Base-by-base conservation (phyloP, 53 echinoderm and acorn worm genomes). In the Arbacia lixula region DNA sequence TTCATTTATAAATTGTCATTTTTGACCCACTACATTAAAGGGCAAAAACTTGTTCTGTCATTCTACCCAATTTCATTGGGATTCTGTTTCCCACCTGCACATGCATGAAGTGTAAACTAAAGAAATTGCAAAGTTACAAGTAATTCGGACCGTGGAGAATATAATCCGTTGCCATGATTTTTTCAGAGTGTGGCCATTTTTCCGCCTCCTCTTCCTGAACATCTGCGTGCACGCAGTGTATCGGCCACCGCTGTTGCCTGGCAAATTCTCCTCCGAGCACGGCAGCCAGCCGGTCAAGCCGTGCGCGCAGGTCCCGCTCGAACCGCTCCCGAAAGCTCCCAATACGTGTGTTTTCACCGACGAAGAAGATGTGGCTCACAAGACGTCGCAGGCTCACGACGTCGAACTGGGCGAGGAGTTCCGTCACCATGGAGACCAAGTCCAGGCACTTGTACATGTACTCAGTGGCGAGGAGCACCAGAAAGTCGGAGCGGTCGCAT, bases 391-490 rank as follows among this genome's bases (percentile, higher is more conserved):
- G 39, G 14, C 21, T 60, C 36, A 30, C 12, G 6, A 37, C 22
- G 40, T 78, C 79, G 16, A 78, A 43, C 60, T 60, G 60, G 37
- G 22, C 28, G 60, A 78, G 58, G 60, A 78, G 37, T 30, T 78
- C 79, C 3, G 41, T 58, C 37, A 78, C 79, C 79, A 78, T 58
- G 61, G 79, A 36, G 39, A 78, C 79, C 39, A 78, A 60, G 60
- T 78, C 79, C 24, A 78, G 79, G 79, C 79, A 78, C 79, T 26
- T 78, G 79, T 78, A 78, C 79, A 78, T 78, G 79, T 78, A 78
- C 79, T 78, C 79, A 14, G 79, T 78, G 22, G 79, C 79, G 12
- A 60, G 27, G 11, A 60, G 60, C 25, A 60, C 43, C 12, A 78
- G 40, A 38, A 78, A 60, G 25, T 60, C 60, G 6, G 75, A 75